phyloP scores from a whole-genome alignment of 2,797 vertebrate genomes.

The Gymnodraco acuticeps region DNA sequence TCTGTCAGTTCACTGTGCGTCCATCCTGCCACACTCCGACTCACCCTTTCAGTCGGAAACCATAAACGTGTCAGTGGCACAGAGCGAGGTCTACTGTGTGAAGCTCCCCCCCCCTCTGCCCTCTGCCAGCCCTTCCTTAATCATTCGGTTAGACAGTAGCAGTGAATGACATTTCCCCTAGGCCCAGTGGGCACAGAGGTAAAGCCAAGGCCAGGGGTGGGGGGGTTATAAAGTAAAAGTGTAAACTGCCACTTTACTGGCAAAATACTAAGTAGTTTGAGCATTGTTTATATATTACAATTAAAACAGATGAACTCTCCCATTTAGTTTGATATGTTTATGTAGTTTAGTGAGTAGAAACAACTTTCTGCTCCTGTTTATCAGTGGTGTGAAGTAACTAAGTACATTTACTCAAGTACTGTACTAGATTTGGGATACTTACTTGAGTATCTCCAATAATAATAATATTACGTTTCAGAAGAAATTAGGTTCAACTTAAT shows the following conservation, averaged over 20 bases:
- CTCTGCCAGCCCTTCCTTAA: slow-evolving; percentile 53
- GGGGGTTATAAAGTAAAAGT: slow-evolving; percentile 7
- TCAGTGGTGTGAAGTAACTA: too few species aligned
- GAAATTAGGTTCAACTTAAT: too few species aligned
- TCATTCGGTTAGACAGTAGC: slow-evolving; percentile 75
- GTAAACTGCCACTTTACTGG: background rate
- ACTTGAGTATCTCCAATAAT: too few species aligned
- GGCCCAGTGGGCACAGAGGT: slow-evolving; percentile 53
- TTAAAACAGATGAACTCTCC: background rate
- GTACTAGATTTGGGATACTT: too few species aligned
- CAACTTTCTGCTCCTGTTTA: too few species aligned
- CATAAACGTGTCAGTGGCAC: slow-evolving; percentile 75
- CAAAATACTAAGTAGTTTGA: background rate
- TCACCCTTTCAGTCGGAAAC: slow-evolving; percentile 69
- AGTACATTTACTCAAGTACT: too few species aligned
- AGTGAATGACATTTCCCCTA: slow-evolving; percentile 79
- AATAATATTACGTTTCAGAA: too few species aligned
- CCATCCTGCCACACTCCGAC: slow-evolving; percentile 72
- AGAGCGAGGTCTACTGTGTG: slow-evolving; percentile 66
- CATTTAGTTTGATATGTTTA: background rate
- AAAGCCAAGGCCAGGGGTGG: slow-evolving; percentile 52
- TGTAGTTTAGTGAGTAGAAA: too few species aligned
- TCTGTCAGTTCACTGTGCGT: slow-evolving; percentile 63
- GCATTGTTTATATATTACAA: background rate
- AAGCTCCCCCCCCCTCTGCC: slow-evolving; percentile 35